Evolutionary conservation across 2,113 vertebrate species (phyloP), one percentile per base, ranked within the genome.

Genomic region (Casuarius casuarius): DNA sequence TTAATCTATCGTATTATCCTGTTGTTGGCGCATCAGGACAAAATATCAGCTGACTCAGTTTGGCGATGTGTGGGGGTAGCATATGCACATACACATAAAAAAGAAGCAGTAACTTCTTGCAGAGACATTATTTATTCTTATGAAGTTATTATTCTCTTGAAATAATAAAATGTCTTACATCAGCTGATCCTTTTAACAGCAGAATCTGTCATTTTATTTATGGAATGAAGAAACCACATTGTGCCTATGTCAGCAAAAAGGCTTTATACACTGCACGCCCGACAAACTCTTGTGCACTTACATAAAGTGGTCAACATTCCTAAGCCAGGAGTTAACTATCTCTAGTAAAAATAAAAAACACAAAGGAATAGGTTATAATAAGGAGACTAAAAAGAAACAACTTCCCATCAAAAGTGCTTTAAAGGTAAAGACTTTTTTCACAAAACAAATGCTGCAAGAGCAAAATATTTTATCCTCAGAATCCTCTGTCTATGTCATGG

Each of bases 1-100:
- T 97, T 97, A 95, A 95, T 98, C 80, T 97, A 96, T 97, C 93
- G 54, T 93, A 96, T 97, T 97, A 97, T 96, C 70, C 90, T 62
- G 65, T 94, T 95, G 95, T 88, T 95, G 70, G 35, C 84, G 31
- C 67, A 90, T 90, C 19, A 56, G 74, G 87, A 94, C 93, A 93
- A 97, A 96, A 94, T 86, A 93, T 90, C 68, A 26, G 3, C 52
- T 95, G 94, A 95, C 80, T 62, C 21, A 87, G 29, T 95, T 98
- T 88, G 80, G 54, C 52, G 87, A 33, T 15, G 54, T 49, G 15
- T 3, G 12, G 35, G 38, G 54, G 67, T 33, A 85, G 12, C 20
- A 49, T 17, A 78, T 70, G 74, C 52, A 91, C 22, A 54, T 63
- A 23, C 23, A 62, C 8, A 38, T 49, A 58, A 83, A 66, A 33